A percentile compares a stretch with the other conserved stretches of the same genome.
These are phyloP conservation scores for Balaeniceps rex DNA, from an alignment of 2,113 vertebrate genomes.

Conservation along the genomic window DNA sequence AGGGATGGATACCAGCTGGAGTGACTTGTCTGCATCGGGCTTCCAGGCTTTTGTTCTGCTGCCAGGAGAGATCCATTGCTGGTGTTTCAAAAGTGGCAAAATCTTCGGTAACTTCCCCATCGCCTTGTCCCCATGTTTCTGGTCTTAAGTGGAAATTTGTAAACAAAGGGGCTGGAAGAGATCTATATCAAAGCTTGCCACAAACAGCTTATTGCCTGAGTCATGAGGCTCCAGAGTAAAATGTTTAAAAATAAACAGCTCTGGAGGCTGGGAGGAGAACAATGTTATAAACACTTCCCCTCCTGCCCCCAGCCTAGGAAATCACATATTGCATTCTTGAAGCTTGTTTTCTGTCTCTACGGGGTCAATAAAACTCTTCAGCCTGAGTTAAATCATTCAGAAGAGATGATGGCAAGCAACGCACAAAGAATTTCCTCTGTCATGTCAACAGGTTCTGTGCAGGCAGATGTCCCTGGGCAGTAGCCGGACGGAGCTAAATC, in stretches of 20 bases:
- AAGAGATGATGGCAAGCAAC: background rate
- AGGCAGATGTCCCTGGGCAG: background rate
- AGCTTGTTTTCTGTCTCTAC: background rate
- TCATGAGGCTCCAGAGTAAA: constrained; percentile 9
- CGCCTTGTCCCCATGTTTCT: background rate
- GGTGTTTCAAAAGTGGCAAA: background rate
- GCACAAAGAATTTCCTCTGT: background rate
- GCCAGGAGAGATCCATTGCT: background rate
- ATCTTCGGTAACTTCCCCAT: constrained; percentile 13
- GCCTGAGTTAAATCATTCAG: background rate
- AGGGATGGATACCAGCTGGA: background rate
- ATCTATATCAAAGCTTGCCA: background rate
- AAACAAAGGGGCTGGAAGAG: constrained; percentile 28
- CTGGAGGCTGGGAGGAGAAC: background rate
- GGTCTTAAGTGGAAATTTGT: background rate
- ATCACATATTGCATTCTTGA: background rate
- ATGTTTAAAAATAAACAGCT: constrained; percentile 11
- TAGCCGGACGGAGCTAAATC: background rate
- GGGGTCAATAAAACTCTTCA: background rate
- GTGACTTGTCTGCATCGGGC: background rate
- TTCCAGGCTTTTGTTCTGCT: background rate
- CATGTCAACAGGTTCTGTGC: background rate
- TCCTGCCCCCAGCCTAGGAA: background rate
- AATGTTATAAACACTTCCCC: background rate
- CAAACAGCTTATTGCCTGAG: constrained; percentile 9